phyloP scores from a whole-genome alignment of 2,797 vertebrate genomes.

The Spinus olivaceus region DNA sequence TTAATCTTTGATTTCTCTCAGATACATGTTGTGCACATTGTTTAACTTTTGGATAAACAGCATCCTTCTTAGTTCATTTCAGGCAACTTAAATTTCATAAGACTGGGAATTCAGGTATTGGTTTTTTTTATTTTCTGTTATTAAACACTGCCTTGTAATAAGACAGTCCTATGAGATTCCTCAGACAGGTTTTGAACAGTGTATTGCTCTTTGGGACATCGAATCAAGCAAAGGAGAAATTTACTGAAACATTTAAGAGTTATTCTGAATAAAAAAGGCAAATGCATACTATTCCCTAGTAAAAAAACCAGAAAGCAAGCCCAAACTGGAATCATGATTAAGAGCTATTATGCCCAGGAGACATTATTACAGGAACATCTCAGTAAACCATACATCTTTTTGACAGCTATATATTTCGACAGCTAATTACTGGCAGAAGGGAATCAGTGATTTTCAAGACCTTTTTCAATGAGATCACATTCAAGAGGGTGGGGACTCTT shows the following conservation, averaged over 20 bases:
- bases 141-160: background rate
- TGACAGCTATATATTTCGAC: background rate
- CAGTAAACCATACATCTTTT: background rate
- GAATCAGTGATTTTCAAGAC: background rate
- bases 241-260: constrained; percentile 9
- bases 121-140: background rate
- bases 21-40: background rate
- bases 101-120: background rate
- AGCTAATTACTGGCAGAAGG: background rate
- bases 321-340: background rate
- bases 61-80: background rate
- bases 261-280: background rate
- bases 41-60: background rate
- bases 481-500: background rate
- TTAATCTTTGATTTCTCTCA: background rate
- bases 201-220: background rate
- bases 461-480: background rate
- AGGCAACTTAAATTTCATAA: background rate
- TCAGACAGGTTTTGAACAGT: background rate
- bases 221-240: background rate
- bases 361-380: background rate
- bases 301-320: background rate
- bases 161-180: background rate
- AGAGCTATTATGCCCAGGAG: background rate
- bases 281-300: background rate